Evolutionary conservation across 2,797 vertebrate species (phyloP), one percentile per base, ranked within the genome.

Genomic region (Phaenicophaeus curvirostris): DNA sequence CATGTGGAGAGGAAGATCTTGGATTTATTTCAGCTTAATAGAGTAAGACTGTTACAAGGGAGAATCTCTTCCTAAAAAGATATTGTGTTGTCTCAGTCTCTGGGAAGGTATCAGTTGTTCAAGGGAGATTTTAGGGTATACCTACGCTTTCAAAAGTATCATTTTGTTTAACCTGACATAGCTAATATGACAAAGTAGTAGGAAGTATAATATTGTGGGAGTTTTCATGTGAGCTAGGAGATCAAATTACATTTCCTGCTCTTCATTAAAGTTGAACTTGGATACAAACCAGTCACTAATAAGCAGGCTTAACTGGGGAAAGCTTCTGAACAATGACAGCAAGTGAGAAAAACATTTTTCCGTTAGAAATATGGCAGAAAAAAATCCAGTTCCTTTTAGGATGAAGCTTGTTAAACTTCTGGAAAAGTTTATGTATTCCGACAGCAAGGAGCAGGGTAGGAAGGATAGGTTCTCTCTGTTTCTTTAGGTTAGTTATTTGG

Each of bases 1-100:
- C 99, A 99, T 2, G 99, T 99, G 84, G 99, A 99, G 96, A 98
- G 99, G 94, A 99, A 99, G 97, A 99, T 99, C 95, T 96, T 99
- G 96, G 99, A 99, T 97, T 98, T 99, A 66, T 99, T 99, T 97
- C 99, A 99, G 86, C 98, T 99, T 65, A 99, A 99, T 90, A 99
- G 98, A 98, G 99, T 99, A 97, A 74, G 79, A 39, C 35, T 24
- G 5, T 51, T 85, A 23, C 4, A 31, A 21, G 46, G 71, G 51
- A 44, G 33, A 67, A 75, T 33, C 28, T 85, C 4, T 2, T 57
- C 14, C 23, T 41, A 9, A 50, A 50, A 35, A 66, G 24, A 25
- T 71, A 5, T 24, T 75, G 30, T 50, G 54, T 68, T 61, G 14
- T 20, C 35, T 57, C 33, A 39, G 3, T 80, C 84, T 79, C 37